phyloP scores from a whole-genome alignment of 2,888 invertebrate genomes.

The Portevinia maculata region DNA sequence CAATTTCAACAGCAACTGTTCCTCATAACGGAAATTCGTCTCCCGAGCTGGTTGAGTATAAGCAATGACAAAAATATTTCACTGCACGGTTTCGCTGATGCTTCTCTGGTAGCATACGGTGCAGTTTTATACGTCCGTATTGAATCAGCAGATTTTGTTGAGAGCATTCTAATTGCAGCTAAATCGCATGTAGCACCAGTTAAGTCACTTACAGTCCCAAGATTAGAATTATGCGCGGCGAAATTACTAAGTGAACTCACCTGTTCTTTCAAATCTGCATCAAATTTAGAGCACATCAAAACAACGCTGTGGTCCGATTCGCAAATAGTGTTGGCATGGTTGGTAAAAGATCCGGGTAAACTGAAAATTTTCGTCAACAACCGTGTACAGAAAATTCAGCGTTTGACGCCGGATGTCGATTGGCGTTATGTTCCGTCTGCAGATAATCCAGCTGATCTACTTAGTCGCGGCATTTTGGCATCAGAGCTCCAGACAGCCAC shows the following conservation, averaged over 20 bases:
- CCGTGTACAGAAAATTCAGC: slow-evolving; percentile 11
- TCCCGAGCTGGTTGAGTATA: background rate
- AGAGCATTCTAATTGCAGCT: slow-evolving; percentile 1
- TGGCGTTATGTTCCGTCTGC: too few species aligned
- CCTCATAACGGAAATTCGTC: background rate
- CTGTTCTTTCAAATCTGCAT: too few species aligned
- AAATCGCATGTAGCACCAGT: slow-evolving; percentile 9
- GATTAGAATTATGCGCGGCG: slow-evolving; percentile 7
- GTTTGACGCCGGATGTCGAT: too few species aligned
- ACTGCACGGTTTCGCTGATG: too few species aligned
- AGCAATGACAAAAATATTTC: too few species aligned
- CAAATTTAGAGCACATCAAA: background rate
- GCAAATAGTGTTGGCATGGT: background rate
- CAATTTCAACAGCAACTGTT: too few species aligned
- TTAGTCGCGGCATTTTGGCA: background rate
- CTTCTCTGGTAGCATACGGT: background rate
- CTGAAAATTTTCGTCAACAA: background rate
- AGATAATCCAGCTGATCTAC: too few species aligned
- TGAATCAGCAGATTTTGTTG: background rate
- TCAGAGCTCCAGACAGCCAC: background rate
- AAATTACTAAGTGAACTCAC: background rate
- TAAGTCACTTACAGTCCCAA: background rate
- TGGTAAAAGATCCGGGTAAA: background rate
- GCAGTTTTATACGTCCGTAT: background rate
- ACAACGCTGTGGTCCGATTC: slow-evolving; percentile 6